Percentiles rank a stretch among this genome's conserved stretches.
phyloP scores from a whole-genome alignment of 2,797 vertebrate species.

The Coluber constrictor region DNA sequence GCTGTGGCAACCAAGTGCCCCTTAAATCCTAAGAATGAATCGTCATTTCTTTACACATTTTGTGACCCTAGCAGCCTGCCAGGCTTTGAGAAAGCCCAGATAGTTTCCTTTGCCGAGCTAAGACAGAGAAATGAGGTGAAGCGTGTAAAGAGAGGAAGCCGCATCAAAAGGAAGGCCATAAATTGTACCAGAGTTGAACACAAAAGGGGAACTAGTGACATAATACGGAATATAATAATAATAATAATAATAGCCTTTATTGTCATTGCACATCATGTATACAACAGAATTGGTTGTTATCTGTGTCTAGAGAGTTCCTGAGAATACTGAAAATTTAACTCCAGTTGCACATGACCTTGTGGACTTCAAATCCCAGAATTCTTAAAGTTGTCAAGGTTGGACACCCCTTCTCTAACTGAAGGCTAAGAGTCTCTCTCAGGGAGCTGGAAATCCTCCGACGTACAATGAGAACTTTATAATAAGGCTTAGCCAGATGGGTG shows the following conservation, averaged over 20 bases:
- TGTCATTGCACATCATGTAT: too few relatives aligned
- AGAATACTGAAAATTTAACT: constrained; percentile 5
- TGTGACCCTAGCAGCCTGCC: not conserved
- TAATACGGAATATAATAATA: not conserved
- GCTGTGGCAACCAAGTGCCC: not conserved
- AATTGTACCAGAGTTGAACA: constrained; percentile 6
- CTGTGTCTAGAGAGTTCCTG: not conserved
- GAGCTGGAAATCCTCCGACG: not conserved
- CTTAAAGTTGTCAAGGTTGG: not conserved
- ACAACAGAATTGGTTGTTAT: too few relatives aligned
- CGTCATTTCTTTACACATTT: not conserved
- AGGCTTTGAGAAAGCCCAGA: not conserved
- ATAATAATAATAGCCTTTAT: too few relatives aligned
- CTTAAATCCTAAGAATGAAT: not conserved
- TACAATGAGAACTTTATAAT: not conserved
- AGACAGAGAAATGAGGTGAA: constrained; percentile 6
- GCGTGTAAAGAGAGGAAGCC: not conserved
- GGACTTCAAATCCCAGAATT: not conserved
- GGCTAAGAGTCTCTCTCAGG: not conserved
- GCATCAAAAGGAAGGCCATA: not conserved
- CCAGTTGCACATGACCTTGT: not conserved
- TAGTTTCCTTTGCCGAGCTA: not conserved
- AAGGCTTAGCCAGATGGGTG: not conserved
- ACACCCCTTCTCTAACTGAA: not conserved
- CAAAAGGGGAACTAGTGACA: constrained; percentile 20